A percentile compares a stretch with the other conserved stretches of the same genome.
phyloP scores from a whole-genome alignment of 2,113 vertebrate species.

The Mellivora capensis region DNA sequence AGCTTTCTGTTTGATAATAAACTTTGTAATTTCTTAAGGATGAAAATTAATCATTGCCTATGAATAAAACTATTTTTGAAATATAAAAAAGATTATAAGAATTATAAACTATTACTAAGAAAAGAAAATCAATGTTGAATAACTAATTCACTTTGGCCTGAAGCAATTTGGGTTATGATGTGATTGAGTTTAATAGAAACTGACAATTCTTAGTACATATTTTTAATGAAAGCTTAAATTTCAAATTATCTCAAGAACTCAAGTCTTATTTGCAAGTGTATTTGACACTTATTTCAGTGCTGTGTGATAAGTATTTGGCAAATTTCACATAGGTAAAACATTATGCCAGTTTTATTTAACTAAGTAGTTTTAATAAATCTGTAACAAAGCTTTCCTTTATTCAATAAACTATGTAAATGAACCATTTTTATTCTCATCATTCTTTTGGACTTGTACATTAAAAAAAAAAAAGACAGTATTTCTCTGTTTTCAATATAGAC shows the following conservation, averaged over 20 bases:
- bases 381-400: neutral
- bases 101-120: neutral
- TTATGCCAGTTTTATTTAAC: neutral
- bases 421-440: neutral
- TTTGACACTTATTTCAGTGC: neutral
- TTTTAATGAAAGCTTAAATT: constrained; percentile 17
- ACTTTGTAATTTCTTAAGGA: neutral
- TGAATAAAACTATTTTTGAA: neutral
- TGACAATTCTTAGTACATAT: neutral
- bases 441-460: neutral
- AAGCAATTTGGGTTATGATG: neutral
- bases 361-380: neutral
- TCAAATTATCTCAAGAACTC: neutral
- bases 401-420: neutral
- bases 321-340: neutral
- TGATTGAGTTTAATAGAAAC: neutral
- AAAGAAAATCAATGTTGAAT: neutral
- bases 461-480: neutral
- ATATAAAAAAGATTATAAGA: neutral
- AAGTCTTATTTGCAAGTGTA: neutral
- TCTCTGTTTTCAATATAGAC: neutral
- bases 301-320: neutral
- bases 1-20: neutral
- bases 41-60: neutral
- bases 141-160: neutral